Evolutionary conservation across 1,140 invertebrate species (phyloP), one percentile per base, ranked within the genome.

Genomic region (Potamilus streckersoni): DNA sequence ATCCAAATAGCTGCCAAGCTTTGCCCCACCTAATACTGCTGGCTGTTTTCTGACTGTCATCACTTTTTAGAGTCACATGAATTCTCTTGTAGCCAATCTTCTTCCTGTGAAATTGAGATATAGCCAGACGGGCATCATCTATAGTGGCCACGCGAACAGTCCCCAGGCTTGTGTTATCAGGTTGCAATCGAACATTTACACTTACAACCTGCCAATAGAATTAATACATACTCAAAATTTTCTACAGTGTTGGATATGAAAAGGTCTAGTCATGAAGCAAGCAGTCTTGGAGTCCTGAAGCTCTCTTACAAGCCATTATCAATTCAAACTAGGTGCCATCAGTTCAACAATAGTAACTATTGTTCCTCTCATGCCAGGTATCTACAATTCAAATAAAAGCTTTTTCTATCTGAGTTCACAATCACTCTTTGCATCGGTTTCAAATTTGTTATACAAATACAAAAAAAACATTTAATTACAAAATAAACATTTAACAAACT

Each of bases 81-180:
- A 96, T 95, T 69, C 95, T 91, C 83, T 95, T 96, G 80, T 93
- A 94, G 15, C 95, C 95, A 81, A 96, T 92, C 90, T 95, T 95
- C 75, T 93, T 93, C 38, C 94, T 92, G 83, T 96, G 95, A 57
- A 96, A 91, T 84, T 95, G 94, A 6, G 95, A 95, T 71, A 96
- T 96, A 15, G 94, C 94, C 85, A 93, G 94, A 82, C 96, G 94
- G 17, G 95, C 95, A 80, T 95, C 94, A 60, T 93, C 92, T 27
- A 92, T 82, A 71, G 89, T 92, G 14, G 92, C 91, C 11, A 95
- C 93, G 88, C 92, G 93, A 0, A 95, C 91, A 67, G 91, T 91
- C 14, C 93, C 94, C 17, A 93, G 91, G 66, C 92, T 92, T 68
- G 92, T 93, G 23, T 93, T 93, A 86, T 95, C 94, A 8, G 92